Conservation (phyloP, 2,888 invertebrate species). For the Microplitis manilae region DNA sequence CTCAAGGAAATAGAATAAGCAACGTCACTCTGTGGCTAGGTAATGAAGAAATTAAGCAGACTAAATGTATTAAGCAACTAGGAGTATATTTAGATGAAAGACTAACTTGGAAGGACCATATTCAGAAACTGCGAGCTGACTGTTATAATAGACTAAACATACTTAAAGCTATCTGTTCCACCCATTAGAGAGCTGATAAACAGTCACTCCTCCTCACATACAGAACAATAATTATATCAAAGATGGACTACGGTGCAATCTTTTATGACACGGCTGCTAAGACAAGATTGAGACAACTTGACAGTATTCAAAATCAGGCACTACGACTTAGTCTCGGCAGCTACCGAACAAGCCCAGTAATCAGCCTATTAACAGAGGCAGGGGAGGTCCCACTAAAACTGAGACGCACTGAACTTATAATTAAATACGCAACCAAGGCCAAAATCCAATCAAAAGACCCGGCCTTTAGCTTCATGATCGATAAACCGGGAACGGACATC, state of each 20-base stretch:
- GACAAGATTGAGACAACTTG: conserved; percentile 21
- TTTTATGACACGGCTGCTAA: conserved; percentile 34
- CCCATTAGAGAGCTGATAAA: conserved; percentile 39
- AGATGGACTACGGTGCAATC: conserved; percentile 44
- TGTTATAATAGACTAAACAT: conserved; percentile 44
- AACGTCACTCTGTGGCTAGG: background rate
- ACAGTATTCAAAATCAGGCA: conserved; percentile 30
- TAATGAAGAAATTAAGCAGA: background rate
- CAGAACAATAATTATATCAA: conserved; percentile 40
- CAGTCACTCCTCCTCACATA: conserved; percentile 40
- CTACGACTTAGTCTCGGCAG: conserved; percentile 39
- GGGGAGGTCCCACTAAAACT: conserved; percentile 25
- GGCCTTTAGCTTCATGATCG: background rate
- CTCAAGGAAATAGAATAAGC: background rate
- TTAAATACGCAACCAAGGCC: background rate
- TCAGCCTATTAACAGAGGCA: conserved; percentile 32
- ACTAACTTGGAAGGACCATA: conserved; percentile 37
- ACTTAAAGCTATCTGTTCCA: conserved; percentile 41
- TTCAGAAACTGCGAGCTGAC: conserved; percentile 30
- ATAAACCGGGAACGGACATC: background rate
- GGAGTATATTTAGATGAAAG: conserved; percentile 21
- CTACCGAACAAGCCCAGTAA: conserved; percentile 39
- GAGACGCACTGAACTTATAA: conserved; percentile 12
- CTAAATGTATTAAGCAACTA: conserved; percentile 13
- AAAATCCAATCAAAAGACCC: background rate